Base-by-base conservation (phyloP, 1,140 invertebrate species). In the Drosophila bipectinata region DNA sequence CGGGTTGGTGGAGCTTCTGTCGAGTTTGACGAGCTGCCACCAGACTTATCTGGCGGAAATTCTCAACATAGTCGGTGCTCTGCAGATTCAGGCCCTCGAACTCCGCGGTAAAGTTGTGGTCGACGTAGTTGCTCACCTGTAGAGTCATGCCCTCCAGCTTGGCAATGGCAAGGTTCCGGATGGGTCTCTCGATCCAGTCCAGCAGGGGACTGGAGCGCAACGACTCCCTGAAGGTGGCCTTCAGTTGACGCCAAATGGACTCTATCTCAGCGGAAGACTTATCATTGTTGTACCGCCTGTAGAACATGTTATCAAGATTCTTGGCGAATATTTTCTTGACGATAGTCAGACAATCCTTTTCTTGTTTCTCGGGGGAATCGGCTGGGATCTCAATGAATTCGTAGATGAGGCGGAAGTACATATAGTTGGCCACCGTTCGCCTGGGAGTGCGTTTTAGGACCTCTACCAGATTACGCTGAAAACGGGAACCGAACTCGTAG, bases 271-370 rank as follows among this genome's bases (percentile, higher is more conserved):
- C 10, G 24, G 76, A 73, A 0, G 84, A 84, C n/a, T 52, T 58
- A 4, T 74, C 68, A 44, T 59, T 72, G 4, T 77, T 79, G 52
- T 79, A 72, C 8, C 62, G 66, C 1, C 82, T 59, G 45, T 79
- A 91, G 39, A 91, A 61, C 89, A 90, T 89, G 18, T 90, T 85
- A 41, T 91, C 89, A 21, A 91, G 41, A 49, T 78, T 77, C 51
- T 89, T 89, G 8, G 88, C 58, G 2, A 91, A 91, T 24, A 51
- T 28, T 24, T 88, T 62, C 6, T 76, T 85, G 1, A 84, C 83
- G 8, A 52, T 32, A 0, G 51, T 54, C 4, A 85, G 56, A 52
- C 89, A 91, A 2, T 28, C 34, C 3, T 49, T 1, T 14, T 60
- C 26, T 2, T 69, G 67, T 1, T 49, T 56, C 0, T 49, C 30